These are phyloP conservation scores for Asbolus verrucosus DNA, from an alignment of 1,140 invertebrate genomes.

Conservation along the genomic window DNA sequence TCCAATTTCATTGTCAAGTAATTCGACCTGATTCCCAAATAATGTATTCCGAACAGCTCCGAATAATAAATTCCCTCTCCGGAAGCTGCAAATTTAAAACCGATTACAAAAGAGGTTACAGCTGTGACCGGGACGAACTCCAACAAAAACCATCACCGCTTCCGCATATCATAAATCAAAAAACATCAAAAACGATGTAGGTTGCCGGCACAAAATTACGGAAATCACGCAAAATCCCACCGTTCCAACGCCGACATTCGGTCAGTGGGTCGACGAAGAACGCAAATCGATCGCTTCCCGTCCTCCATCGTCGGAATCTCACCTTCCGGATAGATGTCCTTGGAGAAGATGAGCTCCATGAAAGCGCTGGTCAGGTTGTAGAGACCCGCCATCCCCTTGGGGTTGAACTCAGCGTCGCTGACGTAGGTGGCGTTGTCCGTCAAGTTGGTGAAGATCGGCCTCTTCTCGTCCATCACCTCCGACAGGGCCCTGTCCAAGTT, in stretches of 20 bases:
- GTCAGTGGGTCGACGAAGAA: conserved; percentile 3
- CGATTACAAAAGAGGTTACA: too few relatives aligned
- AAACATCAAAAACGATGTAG: not conserved
- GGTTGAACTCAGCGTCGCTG: conserved; percentile 66
- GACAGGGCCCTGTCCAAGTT: conserved; percentile 66
- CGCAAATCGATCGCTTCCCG: not conserved
- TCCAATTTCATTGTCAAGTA: too few relatives aligned
- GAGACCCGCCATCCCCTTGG: conserved; percentile 71
- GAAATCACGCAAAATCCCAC: not conserved
- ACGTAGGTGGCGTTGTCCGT: conserved; percentile 62
- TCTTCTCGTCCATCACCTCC: conserved; percentile 64
- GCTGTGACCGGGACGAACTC: too few relatives aligned
- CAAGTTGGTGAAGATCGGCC: conserved; percentile 65
- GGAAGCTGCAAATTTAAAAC: not conserved
- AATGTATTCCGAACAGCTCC: too few relatives aligned
- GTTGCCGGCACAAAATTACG: not conserved
- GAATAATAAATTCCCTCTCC: too few relatives aligned
- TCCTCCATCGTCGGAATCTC: conserved; percentile 50
- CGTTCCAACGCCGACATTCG: not conserved
- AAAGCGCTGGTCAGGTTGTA: conserved; percentile 72
- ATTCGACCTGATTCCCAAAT: too few relatives aligned
- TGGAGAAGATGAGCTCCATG: conserved; percentile 68
- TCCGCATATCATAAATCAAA: not conserved
- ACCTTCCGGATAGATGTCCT: conserved; percentile 70
- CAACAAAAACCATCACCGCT: too few relatives aligned